phyloP scores from a whole-genome alignment of 1,140 invertebrate species.

The Ladona fulva region DNA sequence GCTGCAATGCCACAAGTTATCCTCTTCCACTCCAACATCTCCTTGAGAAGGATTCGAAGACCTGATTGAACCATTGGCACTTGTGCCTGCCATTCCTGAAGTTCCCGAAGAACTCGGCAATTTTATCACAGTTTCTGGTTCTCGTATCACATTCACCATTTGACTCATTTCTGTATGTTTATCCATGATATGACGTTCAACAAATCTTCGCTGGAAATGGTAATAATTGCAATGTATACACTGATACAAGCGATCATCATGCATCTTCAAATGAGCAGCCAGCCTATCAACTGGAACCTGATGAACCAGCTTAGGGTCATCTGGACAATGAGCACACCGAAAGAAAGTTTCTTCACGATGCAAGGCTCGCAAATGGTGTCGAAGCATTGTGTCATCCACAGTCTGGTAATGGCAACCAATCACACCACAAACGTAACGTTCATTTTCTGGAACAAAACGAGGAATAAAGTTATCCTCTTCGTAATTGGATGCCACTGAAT shows the following conservation, averaged over 20 bases:
- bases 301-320: constrained; percentile 32
- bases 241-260: constrained; percentile 57
- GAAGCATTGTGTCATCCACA: constrained; percentile 58
- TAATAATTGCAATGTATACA: constrained; percentile 56
- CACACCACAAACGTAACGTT: constrained; percentile 58
- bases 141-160: constrained; percentile 46
- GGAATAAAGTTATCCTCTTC: constrained; percentile 32
- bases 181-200: constrained; percentile 56
- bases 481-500: constrained; percentile 21
- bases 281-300: constrained; percentile 44
- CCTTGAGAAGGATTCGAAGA: constrained; percentile 14
- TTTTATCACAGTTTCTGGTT: constrained; percentile 34
- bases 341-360: constrained; percentile 51
- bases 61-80: not conserved
- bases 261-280: constrained; percentile 61
- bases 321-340: constrained; percentile 59
- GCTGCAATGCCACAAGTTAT: constrained; percentile 59
- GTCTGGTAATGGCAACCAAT: constrained; percentile 59
- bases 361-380: constrained; percentile 58
- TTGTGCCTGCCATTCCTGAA: constrained; percentile 15
- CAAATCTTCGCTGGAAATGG: constrained; percentile 44
- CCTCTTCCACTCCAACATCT: constrained; percentile 24
- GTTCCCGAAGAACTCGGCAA: constrained; percentile 20
- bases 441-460: constrained; percentile 52
- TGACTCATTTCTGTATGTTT: constrained; percentile 46